Percentiles rank a stretch among this genome's conserved stretches.
phyloP scores from a whole-genome alignment of 2,113 vertebrate genomes.

The Gobius niger region DNA sequence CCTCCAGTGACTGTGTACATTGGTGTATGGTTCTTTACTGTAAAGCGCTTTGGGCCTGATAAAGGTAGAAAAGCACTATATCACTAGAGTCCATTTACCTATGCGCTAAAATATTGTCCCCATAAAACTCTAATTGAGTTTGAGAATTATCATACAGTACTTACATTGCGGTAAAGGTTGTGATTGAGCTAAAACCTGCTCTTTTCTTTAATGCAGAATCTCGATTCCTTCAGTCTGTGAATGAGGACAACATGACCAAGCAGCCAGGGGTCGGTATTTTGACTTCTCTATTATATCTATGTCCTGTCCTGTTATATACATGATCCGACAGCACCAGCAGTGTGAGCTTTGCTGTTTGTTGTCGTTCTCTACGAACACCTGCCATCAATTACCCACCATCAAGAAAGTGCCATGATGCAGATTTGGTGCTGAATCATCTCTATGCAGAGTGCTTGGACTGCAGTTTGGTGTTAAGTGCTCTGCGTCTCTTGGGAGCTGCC shows the following conservation, averaged over 20 bases:
- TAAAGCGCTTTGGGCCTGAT: too few species aligned
- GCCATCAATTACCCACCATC: slow-evolving; percentile 49
- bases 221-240: slow-evolving; percentile 89
- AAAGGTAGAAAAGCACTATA: too few species aligned
- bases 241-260: slow-evolving; percentile 97
- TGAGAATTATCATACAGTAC: too few species aligned
- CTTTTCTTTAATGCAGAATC: slow-evolving; percentile 80
- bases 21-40: too few species aligned
- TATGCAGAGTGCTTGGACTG: slow-evolving; percentile 48
- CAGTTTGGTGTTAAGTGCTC: slow-evolving; percentile 62
- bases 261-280: slow-evolving; percentile 89
- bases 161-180: too few species aligned
- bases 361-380: slow-evolving; percentile 39
- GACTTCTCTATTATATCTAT: background rate
- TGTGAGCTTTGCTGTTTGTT: slow-evolving; percentile 23
- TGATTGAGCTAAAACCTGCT: background rate
- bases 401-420: slow-evolving; percentile 56
- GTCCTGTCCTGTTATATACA: background rate
- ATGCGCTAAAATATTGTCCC: too few species aligned
- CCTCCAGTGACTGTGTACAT: too few species aligned
- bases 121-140: too few species aligned
- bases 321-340: background rate
- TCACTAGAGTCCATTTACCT: too few species aligned
- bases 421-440: slow-evolving; percentile 57
- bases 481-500: slow-evolving; percentile 51